phyloP scores from a whole-genome alignment of 2,797 vertebrate genomes.

The Hipposideros larvatus region DNA sequence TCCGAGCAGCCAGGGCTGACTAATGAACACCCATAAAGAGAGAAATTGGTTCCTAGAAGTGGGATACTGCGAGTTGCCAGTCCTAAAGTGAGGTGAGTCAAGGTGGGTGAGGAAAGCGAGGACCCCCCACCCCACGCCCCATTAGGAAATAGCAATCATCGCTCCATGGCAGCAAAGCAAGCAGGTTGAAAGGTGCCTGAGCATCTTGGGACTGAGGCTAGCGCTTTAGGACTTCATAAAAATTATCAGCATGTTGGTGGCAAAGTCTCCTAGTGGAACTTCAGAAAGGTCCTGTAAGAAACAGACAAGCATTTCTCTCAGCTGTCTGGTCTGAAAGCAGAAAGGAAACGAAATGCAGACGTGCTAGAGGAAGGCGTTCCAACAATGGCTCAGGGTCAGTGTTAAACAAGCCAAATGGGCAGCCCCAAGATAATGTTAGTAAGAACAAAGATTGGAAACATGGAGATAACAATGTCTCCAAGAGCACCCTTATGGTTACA shows the following conservation, averaged over 20 bases:
- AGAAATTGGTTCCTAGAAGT: not conserved
- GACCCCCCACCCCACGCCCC: not conserved
- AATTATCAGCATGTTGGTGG: not conserved
- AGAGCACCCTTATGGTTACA: not conserved
- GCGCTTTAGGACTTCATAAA: not conserved
- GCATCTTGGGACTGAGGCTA: not conserved
- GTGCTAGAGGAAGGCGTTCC: not conserved
- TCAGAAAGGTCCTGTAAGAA: not conserved
- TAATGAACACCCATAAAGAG: not conserved
- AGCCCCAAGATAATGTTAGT: not conserved
- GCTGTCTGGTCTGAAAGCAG: not conserved
- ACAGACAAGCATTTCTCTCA: not conserved
- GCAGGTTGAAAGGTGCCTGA: not conserved
- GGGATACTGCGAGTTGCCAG: too few species aligned
- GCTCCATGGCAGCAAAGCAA: not conserved
- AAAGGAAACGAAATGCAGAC: not conserved
- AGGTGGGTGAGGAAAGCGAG: not conserved
- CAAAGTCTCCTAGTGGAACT: not conserved
- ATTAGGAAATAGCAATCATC: not conserved
- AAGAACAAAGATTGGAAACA: not conserved
- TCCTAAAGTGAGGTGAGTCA: not conserved
- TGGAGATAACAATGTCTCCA: not conserved
- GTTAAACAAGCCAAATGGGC: not conserved
- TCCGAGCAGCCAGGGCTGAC: not conserved
- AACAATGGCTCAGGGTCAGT: not conserved